phyloP scores from a whole-genome alignment of 2,113 vertebrate genomes.

The human region GRCh38 chr17:63729001-63729500 shows the following conservation, averaged over 20 bases:
- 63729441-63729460: background rate
- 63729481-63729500: background rate
- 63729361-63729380: background rate
- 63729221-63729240: background rate
- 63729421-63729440: background rate
- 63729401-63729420: background rate
- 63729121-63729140: too few species aligned
- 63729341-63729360: background rate
- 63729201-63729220: slow-evolving; percentile 5
- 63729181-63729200: background rate
- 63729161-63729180: too few species aligned
- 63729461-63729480: background rate
- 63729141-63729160: too few species aligned
- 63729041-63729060: background rate
- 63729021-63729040: background rate
- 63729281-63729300: too few species aligned
- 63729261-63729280: too few species aligned
- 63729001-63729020: background rate
- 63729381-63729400: background rate
- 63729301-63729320: background rate
- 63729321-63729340: background rate
- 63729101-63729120: too few species aligned
- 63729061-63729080: background rate
- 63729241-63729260: background rate
- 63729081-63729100: too few species aligned